phyloP scores from a whole-genome alignment of 2,888 invertebrate species.

The Cataglyphis albicans region DNA sequence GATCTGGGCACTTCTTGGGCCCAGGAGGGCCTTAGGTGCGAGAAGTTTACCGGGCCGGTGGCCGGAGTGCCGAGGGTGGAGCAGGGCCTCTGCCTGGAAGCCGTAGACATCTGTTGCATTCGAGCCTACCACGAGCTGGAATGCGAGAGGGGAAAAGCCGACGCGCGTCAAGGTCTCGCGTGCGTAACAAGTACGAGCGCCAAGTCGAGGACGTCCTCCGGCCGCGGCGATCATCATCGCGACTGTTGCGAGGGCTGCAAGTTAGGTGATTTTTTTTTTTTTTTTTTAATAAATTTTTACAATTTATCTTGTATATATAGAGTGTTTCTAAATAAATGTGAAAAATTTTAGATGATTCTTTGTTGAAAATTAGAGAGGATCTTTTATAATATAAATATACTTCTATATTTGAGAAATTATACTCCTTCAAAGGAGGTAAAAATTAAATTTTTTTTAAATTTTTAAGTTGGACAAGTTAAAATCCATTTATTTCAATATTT shows the following conservation, averaged over 20 bases:
- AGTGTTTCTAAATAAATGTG: too few species aligned
- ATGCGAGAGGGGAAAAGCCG: conserved; percentile 87
- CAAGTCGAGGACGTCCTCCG: conserved; percentile 55
- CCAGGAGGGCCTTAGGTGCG: conserved; percentile 86
- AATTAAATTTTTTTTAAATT: too few species aligned
- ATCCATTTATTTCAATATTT: too few species aligned
- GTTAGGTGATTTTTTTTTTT: conserved; percentile 76
- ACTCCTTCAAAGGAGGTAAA: too few species aligned
- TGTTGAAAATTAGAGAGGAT: too few species aligned
- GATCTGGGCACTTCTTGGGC: conserved; percentile 87
- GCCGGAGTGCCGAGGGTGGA: conserved; percentile 87
- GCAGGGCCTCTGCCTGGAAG: conserved; percentile 89
- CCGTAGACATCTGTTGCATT: conserved; percentile 89
- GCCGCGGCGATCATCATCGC: conserved; percentile 80
- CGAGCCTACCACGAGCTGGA: conserved; percentile 85
- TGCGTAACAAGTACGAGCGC: conserved; percentile 79
- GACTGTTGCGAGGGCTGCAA: conserved; percentile 85
- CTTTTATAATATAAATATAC: too few species aligned
- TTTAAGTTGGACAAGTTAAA: too few species aligned
- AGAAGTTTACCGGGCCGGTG: conserved; percentile 87
- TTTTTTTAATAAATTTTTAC: not conserved
- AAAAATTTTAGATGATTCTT: too few species aligned
- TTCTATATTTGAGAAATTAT: too few species aligned
- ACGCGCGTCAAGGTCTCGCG: conserved; percentile 86
- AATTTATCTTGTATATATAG: not conserved